Conservation (phyloP, 2,888 invertebrate species). For the Lymantria dispar region DNA sequence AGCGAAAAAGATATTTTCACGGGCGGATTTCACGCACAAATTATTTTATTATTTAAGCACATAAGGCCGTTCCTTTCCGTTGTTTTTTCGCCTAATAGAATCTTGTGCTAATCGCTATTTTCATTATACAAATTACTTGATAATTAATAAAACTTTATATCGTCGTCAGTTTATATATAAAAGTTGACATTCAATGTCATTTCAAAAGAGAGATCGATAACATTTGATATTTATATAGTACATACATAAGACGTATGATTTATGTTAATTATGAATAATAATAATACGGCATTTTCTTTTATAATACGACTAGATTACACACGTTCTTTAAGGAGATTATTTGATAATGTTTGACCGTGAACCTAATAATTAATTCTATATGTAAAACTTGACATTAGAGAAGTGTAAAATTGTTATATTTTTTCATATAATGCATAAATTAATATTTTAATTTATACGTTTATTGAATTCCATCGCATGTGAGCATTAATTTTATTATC, state of each 20-base stretch:
- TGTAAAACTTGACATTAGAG: not conserved
- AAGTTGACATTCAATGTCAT: not conserved
- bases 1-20: too few relatives aligned
- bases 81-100: too few relatives aligned
- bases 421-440: too few relatives aligned
- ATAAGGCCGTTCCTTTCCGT: too few relatives aligned
- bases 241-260: not conserved
- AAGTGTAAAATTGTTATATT: not conserved
- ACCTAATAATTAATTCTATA: not conserved
- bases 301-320: conserved; percentile 9
- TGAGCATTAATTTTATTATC: too few relatives aligned
- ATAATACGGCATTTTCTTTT: not conserved
- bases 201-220: not conserved
- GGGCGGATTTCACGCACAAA: too few relatives aligned
- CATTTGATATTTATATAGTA: not conserved
- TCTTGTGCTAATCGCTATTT: too few relatives aligned
- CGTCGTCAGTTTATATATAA: not conserved
- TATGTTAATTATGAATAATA: not conserved
- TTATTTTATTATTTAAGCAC: too few relatives aligned
- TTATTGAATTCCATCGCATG: too few relatives aligned
- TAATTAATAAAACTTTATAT: not conserved
- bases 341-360: conserved; percentile 10
- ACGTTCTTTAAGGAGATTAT: conserved; percentile 1
- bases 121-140: too few relatives aligned
- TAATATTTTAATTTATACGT: too few relatives aligned